Base-by-base conservation (phyloP, 2,888 invertebrate species). In the Patella ulyssiponensis region DNA sequence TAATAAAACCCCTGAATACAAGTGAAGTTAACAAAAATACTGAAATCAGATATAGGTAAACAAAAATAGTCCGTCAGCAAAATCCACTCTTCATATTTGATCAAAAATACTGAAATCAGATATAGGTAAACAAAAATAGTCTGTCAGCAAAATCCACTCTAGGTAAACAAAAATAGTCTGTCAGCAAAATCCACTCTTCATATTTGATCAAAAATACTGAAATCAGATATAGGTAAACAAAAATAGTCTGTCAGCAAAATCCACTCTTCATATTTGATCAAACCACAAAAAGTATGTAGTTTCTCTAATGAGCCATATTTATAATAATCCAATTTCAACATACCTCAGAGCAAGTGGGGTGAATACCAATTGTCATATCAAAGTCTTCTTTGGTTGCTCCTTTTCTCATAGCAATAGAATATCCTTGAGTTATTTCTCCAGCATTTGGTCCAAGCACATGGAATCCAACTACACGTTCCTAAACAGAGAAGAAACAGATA, bases 391-490 rank as follows among this genome's bases (percentile, higher is more conserved):
- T 94, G 12, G 92, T 93, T 12, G 93, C 93, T 17, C 93, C 93
- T 77, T 87, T 88, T 85, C 92, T 93, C 81, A 94, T 86, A 2
- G 93, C 94, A 15, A 94, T 91, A 69, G 93, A 93, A 89, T 93
- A 94, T 20, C 94, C 94, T 88, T 94, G 94, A 77, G 93, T 94
- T 27, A 94, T 91, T 89, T 94, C 94, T 1, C 94, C 94, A 70
- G 94, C 94, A 89, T 94, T 93, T 1, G 94, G 94, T 5, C 93
- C 93, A 9, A 93, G 83, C 71, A 93, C 90, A 88, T 94, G 94
- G 79, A 94, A 91, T 0, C 94, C 94, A 58, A 94, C 77, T 20
- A 89, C 88, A 76, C 86, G 80, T 78, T 88, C 87, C 89, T 89
- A 80, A 17, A 82, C 33, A 33, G 33, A 33, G 4, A 33, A 33